Evolutionary conservation across 2,888 invertebrate species (phyloP).

Genomic region (Colostygia pectinataria): DNA sequence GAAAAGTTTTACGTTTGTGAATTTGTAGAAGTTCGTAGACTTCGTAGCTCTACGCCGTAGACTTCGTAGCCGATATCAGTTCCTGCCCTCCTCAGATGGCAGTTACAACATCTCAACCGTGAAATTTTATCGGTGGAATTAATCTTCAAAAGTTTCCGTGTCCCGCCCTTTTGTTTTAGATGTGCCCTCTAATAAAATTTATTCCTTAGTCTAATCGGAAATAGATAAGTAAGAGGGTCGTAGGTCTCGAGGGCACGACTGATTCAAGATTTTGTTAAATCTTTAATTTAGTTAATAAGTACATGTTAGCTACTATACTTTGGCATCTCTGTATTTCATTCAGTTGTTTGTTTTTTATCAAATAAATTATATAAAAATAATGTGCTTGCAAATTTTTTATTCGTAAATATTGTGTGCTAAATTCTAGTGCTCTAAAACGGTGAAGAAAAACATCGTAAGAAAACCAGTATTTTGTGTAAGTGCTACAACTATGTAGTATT

Average conservation of each 20-base stretch:
- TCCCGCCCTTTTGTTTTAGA: conserved; percentile 69
- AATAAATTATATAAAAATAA: no score
- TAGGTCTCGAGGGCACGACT: conserved; percentile 50
- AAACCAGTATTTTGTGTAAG: no score
- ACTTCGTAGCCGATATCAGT: conserved; percentile 55
- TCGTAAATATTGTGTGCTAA: no score
- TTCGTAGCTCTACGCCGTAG: conserved; percentile 46
- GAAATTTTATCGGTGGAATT: conserved; percentile 80
- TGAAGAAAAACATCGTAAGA: no score
- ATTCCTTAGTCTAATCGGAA: conserved; percentile 68
- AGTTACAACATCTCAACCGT: conserved; percentile 69
- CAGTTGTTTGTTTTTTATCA: no score
- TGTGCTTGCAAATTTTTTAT: no score
- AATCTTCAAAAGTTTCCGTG: conserved; percentile 73
- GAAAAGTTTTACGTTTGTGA: neutral
- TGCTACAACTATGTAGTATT: no score
- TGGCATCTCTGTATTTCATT: no score
- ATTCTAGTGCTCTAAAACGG: no score
- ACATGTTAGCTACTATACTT: conserved; percentile 31
- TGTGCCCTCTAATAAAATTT: conserved; percentile 68
- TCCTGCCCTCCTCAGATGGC: conserved; percentile 58
- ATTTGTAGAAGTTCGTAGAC: conserved; percentile 21
- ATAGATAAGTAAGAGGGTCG: conserved; percentile 60
- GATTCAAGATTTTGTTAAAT: conserved; percentile 45
- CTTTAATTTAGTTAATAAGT: conserved; percentile 43